Conservation (phyloP, 2,113 vertebrate species). For the Erpornis zantholeuca region DNA sequence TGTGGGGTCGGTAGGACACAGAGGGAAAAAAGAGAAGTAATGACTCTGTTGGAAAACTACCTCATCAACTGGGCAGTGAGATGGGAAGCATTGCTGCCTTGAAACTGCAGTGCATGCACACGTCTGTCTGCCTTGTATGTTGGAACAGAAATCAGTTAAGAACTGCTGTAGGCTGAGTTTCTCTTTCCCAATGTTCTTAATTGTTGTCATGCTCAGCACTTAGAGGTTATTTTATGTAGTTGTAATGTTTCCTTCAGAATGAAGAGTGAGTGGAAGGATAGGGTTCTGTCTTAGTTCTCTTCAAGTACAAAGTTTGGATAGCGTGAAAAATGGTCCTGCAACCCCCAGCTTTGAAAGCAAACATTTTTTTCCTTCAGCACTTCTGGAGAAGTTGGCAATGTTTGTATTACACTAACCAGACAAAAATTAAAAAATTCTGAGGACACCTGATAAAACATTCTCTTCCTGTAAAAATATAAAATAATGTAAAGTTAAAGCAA, state of each 20-base stretch:
- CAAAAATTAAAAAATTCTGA: background rate
- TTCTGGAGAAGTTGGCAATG: background rate
- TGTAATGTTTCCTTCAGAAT: background rate
- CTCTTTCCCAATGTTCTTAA: background rate
- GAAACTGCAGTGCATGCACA: background rate
- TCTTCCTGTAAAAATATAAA: background rate
- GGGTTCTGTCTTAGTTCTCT: background rate
- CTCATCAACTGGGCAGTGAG: background rate
- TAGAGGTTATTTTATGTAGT: background rate
- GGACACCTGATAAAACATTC: slow-evolving; percentile 37
- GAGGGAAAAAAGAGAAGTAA: background rate
- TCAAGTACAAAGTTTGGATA: background rate
- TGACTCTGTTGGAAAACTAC: background rate
- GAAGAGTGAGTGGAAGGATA: background rate
- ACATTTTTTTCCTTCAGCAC: background rate
- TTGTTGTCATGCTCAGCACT: background rate
- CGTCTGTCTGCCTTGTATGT: background rate
- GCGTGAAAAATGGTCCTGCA: background rate
- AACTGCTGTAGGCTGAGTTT: background rate
- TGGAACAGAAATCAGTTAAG: background rate
- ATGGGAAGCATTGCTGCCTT: background rate
- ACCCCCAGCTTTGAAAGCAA: background rate
- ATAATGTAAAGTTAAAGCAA: slow-evolving; percentile 1
- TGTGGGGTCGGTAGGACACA: background rate
- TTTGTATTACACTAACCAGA: background rate